A percentile compares a stretch with the other conserved stretches of the same genome.
phyloP scores from a whole-genome alignment of 2,797 vertebrate species.

The Coracias cyanogaster region DNA sequence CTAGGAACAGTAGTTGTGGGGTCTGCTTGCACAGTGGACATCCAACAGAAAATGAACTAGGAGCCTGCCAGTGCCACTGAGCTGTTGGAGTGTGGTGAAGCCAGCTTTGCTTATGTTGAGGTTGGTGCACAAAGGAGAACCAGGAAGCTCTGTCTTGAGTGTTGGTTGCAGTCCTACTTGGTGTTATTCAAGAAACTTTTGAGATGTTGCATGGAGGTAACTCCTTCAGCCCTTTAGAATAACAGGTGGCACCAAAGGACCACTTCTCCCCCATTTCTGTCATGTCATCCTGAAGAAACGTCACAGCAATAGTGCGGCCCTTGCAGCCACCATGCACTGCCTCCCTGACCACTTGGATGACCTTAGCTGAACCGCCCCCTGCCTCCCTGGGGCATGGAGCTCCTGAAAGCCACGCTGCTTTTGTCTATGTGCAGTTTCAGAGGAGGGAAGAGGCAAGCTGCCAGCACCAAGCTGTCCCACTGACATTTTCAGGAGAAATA shows the following conservation, averaged over 20 bases:
- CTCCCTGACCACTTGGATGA: background rate
- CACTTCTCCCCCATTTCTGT: background rate
- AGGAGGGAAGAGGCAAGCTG: background rate
- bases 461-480: background rate
- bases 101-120: background rate
- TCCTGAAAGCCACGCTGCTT: background rate
- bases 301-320: background rate
- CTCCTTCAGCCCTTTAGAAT: background rate
- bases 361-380: background rate
- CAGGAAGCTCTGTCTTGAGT: background rate
- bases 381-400: fast-evolving
- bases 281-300: background rate
- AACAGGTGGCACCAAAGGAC: fast-evolving
- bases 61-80: background rate
- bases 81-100: background rate
- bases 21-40: background rate
- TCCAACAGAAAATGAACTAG: background rate
- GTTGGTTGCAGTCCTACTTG: background rate
- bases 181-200: background rate
- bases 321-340: background rate
- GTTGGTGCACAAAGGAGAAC: background rate
- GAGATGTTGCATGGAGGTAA: background rate
- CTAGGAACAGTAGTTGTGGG: background rate
- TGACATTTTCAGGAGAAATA: background rate
- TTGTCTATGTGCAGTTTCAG: background rate